These are phyloP conservation scores for Chinchilla lanigera DNA, from an alignment of 2,113 vertebrate genomes.

Conservation along the genomic window DNA sequence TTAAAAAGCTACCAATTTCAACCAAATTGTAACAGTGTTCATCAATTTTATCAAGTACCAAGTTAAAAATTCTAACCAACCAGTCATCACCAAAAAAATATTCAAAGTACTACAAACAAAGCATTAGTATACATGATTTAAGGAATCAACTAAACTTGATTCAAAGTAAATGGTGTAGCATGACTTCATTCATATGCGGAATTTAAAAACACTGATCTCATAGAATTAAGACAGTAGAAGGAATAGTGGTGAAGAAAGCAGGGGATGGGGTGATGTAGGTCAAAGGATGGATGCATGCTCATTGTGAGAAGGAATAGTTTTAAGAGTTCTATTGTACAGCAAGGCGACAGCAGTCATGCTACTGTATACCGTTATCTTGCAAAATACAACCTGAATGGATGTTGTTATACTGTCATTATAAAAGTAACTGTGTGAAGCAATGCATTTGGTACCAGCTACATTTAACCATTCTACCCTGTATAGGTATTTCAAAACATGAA, in stretches of 20 bases:
- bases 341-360: background rate
- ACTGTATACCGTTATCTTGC: background rate
- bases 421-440: too few relatives aligned
- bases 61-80: slow-evolving; percentile 36
- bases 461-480: background rate
- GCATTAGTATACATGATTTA: background rate
- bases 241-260: background rate
- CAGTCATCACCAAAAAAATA: too few relatives aligned
- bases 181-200: background rate
- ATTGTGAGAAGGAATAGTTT: background rate
- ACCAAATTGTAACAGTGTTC: background rate
- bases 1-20: slow-evolving; percentile 22
- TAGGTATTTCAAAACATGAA: background rate
- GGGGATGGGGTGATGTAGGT: background rate
- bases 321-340: too few relatives aligned
- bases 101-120: background rate
- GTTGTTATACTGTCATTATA: background rate
- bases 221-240: background rate
- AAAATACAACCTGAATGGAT: background rate
- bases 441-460: background rate
- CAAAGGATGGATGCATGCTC: background rate
- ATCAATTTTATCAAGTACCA: background rate
- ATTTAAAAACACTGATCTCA: background rate
- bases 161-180: background rate
- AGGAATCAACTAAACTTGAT: background rate